Percentiles rank a stretch among this genome's conserved stretches.
These are phyloP conservation scores for Neolamprologus caudopunctatus DNA, from an alignment of 2,113 vertebrate species.

Conservation along the genomic window DNA sequence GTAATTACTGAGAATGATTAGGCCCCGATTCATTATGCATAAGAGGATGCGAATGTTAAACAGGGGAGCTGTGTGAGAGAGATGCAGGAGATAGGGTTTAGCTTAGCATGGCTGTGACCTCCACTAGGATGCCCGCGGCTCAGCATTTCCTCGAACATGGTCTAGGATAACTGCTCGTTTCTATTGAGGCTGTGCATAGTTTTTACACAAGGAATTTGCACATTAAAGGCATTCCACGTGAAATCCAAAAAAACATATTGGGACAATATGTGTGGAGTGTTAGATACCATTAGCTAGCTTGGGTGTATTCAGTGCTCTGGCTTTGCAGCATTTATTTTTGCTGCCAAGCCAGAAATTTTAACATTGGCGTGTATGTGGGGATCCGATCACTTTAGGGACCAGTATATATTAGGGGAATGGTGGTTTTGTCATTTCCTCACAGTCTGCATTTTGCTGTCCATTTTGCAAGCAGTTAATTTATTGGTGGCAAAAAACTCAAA, in stretches of 20 bases:
- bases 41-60: slow-evolving; percentile 56
- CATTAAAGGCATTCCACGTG: not conserved
- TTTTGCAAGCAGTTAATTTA: not conserved
- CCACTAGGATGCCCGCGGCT: not conserved
- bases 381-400: not conserved
- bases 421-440: not conserved
- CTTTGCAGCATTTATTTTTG: not conserved
- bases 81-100: slow-evolving; percentile 53
- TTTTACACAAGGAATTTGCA: not conserved
- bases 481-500: not conserved
- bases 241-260: not conserved
- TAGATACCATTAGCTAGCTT: not conserved
- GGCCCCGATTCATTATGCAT: slow-evolving; percentile 67
- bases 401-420: not conserved
- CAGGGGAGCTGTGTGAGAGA: slow-evolving; percentile 27
- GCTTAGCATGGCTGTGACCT: slow-evolving; percentile 43
- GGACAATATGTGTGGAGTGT: not conserved
- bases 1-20: slow-evolving; percentile 71
- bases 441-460: not conserved
- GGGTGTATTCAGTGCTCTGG: not conserved
- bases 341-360: not conserved
- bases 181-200: not conserved
- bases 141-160: not conserved
- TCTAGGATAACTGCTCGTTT: not conserved
- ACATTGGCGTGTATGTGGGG: not conserved